A percentile compares a stretch with the other conserved stretches of the same genome.
These are phyloP conservation scores for Quadriops clusia DNA, from an alignment of 2,888 invertebrate species.

Conservation along the genomic window DNA sequence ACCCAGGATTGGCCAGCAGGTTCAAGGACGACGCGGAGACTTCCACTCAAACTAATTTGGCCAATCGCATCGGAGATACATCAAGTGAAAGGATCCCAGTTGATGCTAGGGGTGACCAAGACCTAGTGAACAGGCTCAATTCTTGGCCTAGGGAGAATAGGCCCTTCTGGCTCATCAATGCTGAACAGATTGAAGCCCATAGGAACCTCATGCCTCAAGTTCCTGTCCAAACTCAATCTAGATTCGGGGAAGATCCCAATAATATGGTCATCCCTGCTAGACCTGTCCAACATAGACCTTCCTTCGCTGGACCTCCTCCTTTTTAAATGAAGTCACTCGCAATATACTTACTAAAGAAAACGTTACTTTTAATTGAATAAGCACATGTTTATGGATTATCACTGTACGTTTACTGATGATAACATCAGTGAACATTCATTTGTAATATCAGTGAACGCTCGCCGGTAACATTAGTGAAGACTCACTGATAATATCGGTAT, in stretches of 20 bases:
- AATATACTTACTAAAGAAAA: too few species aligned
- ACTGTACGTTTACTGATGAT: too few species aligned
- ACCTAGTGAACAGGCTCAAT: conserved; percentile 49
- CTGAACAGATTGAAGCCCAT: conserved; percentile 50
- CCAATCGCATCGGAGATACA: conserved; percentile 43
- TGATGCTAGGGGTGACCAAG: conserved; percentile 53
- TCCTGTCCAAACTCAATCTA: conserved; percentile 4
- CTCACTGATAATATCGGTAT: too few species aligned
- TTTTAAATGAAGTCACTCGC: too few species aligned
- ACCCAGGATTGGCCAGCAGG: conserved; percentile 42
- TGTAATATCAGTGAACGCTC: too few species aligned
- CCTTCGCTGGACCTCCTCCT: too few species aligned
- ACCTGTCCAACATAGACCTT: conserved; percentile 6
- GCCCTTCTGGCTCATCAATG: conserved; percentile 64
- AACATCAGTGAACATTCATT: too few species aligned
- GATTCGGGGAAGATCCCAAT: conserved; percentile 1
- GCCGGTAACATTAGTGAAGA: too few species aligned
- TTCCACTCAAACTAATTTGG: conserved; percentile 26
- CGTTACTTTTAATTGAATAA: too few species aligned
- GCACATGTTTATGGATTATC: too few species aligned
- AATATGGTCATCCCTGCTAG: conserved; percentile 10
- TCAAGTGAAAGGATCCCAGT: conserved; percentile 43
- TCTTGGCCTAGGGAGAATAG: conserved; percentile 53
- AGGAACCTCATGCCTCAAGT: conserved; percentile 27
- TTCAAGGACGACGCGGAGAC: conserved; percentile 26